Evolutionary conservation across 2,113 vertebrate genomes (phyloP).

Genomic region (Speoplatyrhinus poulsoni): DNA sequence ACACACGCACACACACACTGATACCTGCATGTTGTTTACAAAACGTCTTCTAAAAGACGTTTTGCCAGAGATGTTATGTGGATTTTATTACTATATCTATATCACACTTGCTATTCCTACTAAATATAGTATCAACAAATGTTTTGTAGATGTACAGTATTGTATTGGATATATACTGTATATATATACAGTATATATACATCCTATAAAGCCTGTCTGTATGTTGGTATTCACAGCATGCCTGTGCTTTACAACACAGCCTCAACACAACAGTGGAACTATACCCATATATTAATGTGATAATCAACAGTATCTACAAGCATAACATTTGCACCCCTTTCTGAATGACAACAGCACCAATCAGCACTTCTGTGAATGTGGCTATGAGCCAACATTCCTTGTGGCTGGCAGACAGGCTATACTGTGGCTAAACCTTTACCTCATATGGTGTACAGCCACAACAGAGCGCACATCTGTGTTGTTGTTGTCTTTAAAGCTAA

Average conservation of each 20-base stretch:
- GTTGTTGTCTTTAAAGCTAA: no score
- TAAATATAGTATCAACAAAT: no score
- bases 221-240: no score
- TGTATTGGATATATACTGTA: no score
- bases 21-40: constrained; percentile 25
- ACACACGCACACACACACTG: no score
- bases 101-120: no score
- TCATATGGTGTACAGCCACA: neutral
- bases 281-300: constrained; percentile 20
- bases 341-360: constrained; percentile 48
- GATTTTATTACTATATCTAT: no score
- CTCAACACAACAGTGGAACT: constrained; percentile 1
- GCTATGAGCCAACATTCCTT: constrained; percentile 20
- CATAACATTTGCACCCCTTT: constrained; percentile 26
- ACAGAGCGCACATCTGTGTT: no score
- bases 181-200: no score
- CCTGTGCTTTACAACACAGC: constrained; percentile 2
- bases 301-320: constrained; percentile 29
- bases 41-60: neutral
- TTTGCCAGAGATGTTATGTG: no score
- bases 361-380: constrained; percentile 34
- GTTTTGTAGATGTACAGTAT: no score
- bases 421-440: constrained; percentile 1
- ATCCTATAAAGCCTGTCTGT: no score
- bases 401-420: neutral